Percentiles rank a stretch among this genome's conserved stretches.
phyloP scores from a whole-genome alignment of 2,113 vertebrate species.

The Rhynchomys soricoides region DNA sequence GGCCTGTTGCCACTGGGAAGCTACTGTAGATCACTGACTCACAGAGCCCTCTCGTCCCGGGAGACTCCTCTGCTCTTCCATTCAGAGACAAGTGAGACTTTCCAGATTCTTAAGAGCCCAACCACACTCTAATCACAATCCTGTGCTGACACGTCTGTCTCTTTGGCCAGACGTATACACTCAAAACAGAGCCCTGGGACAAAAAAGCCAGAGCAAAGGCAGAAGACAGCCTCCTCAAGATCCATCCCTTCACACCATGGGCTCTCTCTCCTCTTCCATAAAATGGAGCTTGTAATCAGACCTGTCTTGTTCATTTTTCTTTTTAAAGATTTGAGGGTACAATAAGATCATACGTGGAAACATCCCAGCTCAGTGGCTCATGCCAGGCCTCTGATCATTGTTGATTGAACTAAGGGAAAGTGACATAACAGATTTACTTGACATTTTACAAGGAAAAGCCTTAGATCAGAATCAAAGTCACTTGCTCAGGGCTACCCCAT shows the following conservation, averaged over 20 bases:
- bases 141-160: not conserved
- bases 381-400: accelerated
- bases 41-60: not conserved
- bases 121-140: accelerated
- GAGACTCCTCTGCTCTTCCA: not conserved
- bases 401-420: not conserved
- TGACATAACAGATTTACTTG: accelerated
- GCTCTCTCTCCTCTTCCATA: not conserved
- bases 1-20: not conserved
- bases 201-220: not conserved
- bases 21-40: too few species aligned
- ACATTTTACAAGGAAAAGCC: not conserved
- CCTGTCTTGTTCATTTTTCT: not conserved
- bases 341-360: not conserved
- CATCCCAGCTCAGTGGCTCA: not conserved
- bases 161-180: not conserved
- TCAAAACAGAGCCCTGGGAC: not conserved
- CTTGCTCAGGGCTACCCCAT: not conserved
- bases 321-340: not conserved
- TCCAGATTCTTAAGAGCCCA: not conserved
- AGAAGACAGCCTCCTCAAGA: not conserved
- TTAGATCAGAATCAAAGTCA: not conserved
- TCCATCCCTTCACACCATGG: not conserved
- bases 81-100: not conserved
- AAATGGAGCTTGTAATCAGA: not conserved